Conservation (phyloP, 2,888 invertebrate species). For the Agonopterix arenella region DNA sequence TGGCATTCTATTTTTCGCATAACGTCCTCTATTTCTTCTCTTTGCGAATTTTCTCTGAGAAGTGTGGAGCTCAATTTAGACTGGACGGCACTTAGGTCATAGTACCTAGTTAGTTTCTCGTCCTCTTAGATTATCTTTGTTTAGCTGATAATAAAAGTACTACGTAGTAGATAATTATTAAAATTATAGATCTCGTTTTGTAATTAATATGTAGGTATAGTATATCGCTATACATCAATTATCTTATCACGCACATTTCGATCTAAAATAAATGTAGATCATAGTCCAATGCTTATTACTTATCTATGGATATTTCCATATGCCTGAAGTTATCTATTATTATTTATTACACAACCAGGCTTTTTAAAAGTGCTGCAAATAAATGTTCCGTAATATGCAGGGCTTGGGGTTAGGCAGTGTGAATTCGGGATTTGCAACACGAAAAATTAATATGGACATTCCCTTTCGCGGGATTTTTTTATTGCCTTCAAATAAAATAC, state of each 20-base stretch:
- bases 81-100: conserved; percentile 1
- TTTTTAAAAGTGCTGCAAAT: too few species aligned
- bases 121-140: conserved; percentile 2
- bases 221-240: background rate
- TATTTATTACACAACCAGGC: background rate
- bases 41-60: background rate
- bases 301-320: background rate
- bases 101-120: background rate
- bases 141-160: background rate
- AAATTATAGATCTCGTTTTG: background rate
- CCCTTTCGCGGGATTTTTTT: too few species aligned
- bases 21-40: conserved; percentile 12
- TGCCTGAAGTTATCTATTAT: background rate
- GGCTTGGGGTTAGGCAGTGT: too few species aligned
- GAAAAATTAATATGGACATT: too few species aligned
- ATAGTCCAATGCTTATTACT: background rate
- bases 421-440: too few species aligned
- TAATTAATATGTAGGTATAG: background rate
- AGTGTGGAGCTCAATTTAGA: background rate
- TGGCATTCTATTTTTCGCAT: conserved; percentile 20
- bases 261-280: background rate
- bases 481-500: too few species aligned
- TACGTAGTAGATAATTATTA: background rate
- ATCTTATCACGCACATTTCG: background rate
- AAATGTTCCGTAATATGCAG: too few species aligned